Conservation (phyloP, 1,140 invertebrate species). For the Oedothorax gibbosus region DNA sequence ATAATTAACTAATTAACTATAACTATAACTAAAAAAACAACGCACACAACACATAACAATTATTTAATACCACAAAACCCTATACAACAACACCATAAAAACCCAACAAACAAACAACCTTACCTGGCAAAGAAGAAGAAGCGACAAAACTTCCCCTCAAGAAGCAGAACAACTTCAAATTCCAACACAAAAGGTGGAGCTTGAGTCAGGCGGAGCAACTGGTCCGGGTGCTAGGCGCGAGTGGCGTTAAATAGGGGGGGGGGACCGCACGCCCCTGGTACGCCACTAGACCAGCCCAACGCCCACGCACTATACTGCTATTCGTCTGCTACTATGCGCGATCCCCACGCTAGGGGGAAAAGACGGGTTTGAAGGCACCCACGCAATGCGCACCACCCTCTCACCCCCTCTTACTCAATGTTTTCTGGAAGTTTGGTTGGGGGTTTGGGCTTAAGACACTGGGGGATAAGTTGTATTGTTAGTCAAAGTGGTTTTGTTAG, state of each 20-base stretch:
- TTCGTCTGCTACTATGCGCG: neutral
- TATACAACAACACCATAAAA: neutral
- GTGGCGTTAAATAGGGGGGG: slow-evolving; percentile 54
- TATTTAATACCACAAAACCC: neutral
- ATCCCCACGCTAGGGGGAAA: slow-evolving; percentile 13
- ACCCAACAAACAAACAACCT: neutral
- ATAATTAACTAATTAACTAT: no score
- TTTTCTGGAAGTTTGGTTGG: neutral
- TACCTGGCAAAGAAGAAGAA: no score
- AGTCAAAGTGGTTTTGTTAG: no score
- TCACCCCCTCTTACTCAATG: neutral
- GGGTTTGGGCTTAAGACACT: neutral
- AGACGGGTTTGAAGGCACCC: neutral
- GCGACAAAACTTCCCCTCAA: no score
- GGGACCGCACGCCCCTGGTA: neutral
- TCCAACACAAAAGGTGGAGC: neutral
- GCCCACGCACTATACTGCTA: slow-evolving; percentile 39
- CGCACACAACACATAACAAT: no score
- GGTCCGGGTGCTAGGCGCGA: slow-evolving; percentile 38
- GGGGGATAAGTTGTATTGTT: neutral
- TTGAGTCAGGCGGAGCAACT: slow-evolving; percentile 54
- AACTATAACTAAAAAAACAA: no score
- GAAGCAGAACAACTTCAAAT: no score
- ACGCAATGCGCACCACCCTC: neutral
- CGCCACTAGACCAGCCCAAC: slow-evolving; percentile 49